phyloP scores from a whole-genome alignment of 2,797 vertebrate genomes.

The Myotis vivesi region DNA sequence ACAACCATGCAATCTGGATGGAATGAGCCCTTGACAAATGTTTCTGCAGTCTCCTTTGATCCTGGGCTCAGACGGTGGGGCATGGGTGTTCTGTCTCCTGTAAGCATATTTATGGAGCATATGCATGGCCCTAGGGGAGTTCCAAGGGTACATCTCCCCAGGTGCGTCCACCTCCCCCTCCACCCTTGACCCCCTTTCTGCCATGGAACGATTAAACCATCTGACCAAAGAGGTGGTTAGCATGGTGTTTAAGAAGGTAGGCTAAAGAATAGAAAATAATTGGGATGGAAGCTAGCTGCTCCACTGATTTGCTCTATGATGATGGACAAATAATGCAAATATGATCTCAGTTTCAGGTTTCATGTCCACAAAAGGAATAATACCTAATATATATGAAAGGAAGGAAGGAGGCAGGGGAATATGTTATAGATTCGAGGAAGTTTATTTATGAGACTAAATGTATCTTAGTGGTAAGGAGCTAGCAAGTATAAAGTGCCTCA shows the following conservation, averaged over 20 bases:
- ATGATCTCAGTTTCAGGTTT: neutral
- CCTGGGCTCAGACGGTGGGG: neutral
- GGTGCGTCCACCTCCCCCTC: neutral
- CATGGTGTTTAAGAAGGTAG: neutral
- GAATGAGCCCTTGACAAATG: neutral
- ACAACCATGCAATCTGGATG: too few relatives aligned
- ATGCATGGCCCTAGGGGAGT: neutral
- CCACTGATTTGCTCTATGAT: neutral
- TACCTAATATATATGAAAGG: too few relatives aligned
- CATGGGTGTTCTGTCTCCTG: neutral
- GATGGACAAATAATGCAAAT: neutral
- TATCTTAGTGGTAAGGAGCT: neutral
- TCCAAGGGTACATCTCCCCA: neutral
- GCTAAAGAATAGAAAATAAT: neutral
- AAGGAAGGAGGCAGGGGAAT: too few relatives aligned
- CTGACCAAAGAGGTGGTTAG: neutral
- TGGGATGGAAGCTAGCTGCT: neutral
- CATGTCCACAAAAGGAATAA: neutral
- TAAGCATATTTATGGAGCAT: neutral
- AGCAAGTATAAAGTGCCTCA: neutral
- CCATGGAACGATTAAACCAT: neutral
- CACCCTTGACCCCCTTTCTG: neutral
- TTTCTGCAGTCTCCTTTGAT: neutral
- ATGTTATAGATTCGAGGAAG: too few relatives aligned
- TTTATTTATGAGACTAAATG: too few relatives aligned